These are phyloP conservation scores for Mantis religiosa DNA, from an alignment of 2,888 invertebrate species.

Conservation along the genomic window DNA sequence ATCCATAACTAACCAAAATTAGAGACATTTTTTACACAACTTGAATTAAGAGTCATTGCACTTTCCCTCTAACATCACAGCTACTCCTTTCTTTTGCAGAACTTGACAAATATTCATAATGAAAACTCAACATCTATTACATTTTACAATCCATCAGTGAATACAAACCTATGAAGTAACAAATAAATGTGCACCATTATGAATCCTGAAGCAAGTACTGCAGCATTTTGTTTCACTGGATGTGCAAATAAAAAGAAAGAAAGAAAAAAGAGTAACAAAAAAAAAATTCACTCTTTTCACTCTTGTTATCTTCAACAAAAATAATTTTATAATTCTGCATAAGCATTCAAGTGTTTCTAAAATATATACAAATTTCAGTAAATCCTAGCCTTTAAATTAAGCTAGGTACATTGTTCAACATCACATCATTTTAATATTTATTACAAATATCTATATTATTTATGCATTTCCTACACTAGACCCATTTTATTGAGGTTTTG, in stretches of 20 bases:
- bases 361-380: neutral
- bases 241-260: neutral
- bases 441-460: neutral
- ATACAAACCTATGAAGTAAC: neutral
- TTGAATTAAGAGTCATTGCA: conserved; percentile 22
- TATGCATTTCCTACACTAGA: conserved; percentile 1
- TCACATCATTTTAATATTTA: neutral
- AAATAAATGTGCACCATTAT: neutral
- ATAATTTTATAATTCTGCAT: conserved; percentile 16
- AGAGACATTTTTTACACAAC: neutral
- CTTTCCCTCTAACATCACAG: conserved; percentile 28
- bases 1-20: neutral
- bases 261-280: neutral
- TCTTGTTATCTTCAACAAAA: conserved; percentile 17
- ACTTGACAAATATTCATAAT: neutral
- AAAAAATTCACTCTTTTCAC: neutral
- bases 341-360: neutral
- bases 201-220: neutral
- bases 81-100: neutral
- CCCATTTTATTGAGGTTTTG: neutral
- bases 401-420: conserved; percentile 6
- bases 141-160: neutral
- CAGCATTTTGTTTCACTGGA: neutral
- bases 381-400: neutral
- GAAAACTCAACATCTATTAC: conserved; percentile 1